Conservation (phyloP, 2,797 vertebrate genomes). For the Austrolebias charrua region DNA sequence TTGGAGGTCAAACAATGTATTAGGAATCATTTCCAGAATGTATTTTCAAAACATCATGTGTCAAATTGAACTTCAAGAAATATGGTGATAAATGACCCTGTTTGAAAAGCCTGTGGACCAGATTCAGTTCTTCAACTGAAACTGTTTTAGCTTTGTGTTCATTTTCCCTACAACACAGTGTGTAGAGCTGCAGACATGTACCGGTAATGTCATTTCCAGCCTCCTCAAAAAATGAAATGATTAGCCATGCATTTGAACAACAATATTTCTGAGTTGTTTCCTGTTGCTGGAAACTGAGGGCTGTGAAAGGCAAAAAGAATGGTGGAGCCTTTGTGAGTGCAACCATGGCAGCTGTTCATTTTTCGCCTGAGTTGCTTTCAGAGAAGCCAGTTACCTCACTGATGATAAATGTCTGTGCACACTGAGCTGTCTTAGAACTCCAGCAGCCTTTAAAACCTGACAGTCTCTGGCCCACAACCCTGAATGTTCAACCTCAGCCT, state of each 20-base stretch:
- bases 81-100: background rate
- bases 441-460: constrained; percentile 72
- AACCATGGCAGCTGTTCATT: constrained; percentile 88
- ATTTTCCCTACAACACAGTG: background rate
- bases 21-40: background rate
- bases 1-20: background rate
- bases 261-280: constrained; percentile 62
- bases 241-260: constrained; percentile 54
- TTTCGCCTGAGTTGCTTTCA: constrained; percentile 84
- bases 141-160: constrained; percentile 14
- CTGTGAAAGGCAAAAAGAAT: constrained; percentile 56
- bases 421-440: constrained; percentile 67
- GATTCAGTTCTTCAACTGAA: background rate
- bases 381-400: constrained; percentile 82
- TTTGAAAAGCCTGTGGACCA: background rate
- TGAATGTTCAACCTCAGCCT: constrained; percentile 65
- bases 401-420: constrained; percentile 79
- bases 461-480: constrained; percentile 65
- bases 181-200: constrained; percentile 23
- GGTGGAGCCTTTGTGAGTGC: constrained; percentile 76
- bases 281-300: constrained; percentile 41
- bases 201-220: constrained; percentile 29
- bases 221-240: constrained; percentile 30
- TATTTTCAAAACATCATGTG: constrained; percentile 3
- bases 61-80: background rate